These are phyloP conservation scores for Heterodera filipjevi DNA, from an alignment of 2,888 invertebrate genomes.

Conservation along the genomic window DNA sequence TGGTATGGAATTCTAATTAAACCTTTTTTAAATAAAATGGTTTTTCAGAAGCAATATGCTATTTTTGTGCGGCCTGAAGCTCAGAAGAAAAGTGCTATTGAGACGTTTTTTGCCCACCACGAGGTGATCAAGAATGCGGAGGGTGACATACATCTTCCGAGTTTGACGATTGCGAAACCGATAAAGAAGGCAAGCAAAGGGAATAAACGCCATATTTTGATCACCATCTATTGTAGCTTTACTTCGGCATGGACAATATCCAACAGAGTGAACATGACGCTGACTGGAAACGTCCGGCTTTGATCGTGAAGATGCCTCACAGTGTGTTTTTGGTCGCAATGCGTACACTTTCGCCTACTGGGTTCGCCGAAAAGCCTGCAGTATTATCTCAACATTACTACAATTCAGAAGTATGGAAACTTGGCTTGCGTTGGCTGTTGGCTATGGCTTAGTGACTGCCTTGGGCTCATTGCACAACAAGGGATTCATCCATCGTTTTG, in stretches of 20 bases:
- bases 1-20: background rate
- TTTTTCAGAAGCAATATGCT: conserved; percentile 8
- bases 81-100: background rate
- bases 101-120: conserved; percentile 37
- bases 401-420: conserved; percentile 28
- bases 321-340: conserved; percentile 30
- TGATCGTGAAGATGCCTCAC: conserved; percentile 33
- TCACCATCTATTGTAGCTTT: conserved; percentile 26
- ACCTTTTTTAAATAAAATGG: background rate
- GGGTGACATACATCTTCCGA: conserved; percentile 5
- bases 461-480: conserved; percentile 34
- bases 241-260: conserved; percentile 37
- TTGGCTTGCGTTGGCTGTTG: conserved; percentile 34
- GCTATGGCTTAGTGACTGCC: conserved; percentile 36
- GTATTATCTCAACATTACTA: background rate
- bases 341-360: conserved; percentile 38
- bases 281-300: conserved; percentile 39
- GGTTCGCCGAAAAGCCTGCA: conserved; percentile 22
- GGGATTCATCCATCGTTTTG: conserved; percentile 42
- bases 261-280: conserved; percentile 43
- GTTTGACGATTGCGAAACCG: background rate
- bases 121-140: conserved; percentile 25
- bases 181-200: background rate
- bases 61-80: conserved; percentile 25
- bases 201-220: background rate